phyloP scores from a whole-genome alignment of 2,888 invertebrate genomes.

The Eremobia ochroleuca region DNA sequence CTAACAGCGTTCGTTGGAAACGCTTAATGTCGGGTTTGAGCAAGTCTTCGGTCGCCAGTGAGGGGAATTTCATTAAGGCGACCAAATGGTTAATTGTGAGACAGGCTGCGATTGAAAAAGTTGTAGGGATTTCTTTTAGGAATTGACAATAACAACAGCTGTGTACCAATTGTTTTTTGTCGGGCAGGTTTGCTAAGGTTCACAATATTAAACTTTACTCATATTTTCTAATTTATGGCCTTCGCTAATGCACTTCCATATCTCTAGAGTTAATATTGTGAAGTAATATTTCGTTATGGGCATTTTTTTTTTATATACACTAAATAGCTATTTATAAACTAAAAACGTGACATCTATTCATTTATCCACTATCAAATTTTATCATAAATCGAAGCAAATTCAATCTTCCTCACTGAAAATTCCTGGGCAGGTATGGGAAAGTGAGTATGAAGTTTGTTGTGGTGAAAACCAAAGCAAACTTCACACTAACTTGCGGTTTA shows the following conservation, averaged over 20 bases:
- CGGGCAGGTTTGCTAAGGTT: background rate
- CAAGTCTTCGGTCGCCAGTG: slow-evolving; percentile 60
- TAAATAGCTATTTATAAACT: background rate
- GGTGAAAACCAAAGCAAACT: slow-evolving; percentile 41
- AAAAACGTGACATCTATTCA: background rate
- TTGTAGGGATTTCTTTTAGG: background rate
- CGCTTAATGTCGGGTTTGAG: slow-evolving; percentile 74
- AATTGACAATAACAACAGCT: slow-evolving; percentile 4
- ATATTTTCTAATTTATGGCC: background rate
- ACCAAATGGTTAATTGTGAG: slow-evolving; percentile 47
- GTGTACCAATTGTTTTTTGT: background rate
- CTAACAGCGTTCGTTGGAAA: slow-evolving; percentile 75
- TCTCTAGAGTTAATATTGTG: background rate
- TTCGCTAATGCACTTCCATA: background rate
- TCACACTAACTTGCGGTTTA: slow-evolving; percentile 63
- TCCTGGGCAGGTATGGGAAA: background rate
- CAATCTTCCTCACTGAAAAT: background rate
- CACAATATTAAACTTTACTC: background rate
- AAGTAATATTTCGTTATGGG: background rate
- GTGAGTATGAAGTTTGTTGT: background rate
- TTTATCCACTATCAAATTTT: no score
- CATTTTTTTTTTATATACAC: background rate
- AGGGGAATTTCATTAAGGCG: slow-evolving; percentile 54
- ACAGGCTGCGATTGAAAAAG: slow-evolving; percentile 23
- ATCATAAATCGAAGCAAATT: background rate